These are phyloP conservation scores for Prunella himalayana DNA, from an alignment of 2,113 vertebrate species.

Conservation along the genomic window DNA sequence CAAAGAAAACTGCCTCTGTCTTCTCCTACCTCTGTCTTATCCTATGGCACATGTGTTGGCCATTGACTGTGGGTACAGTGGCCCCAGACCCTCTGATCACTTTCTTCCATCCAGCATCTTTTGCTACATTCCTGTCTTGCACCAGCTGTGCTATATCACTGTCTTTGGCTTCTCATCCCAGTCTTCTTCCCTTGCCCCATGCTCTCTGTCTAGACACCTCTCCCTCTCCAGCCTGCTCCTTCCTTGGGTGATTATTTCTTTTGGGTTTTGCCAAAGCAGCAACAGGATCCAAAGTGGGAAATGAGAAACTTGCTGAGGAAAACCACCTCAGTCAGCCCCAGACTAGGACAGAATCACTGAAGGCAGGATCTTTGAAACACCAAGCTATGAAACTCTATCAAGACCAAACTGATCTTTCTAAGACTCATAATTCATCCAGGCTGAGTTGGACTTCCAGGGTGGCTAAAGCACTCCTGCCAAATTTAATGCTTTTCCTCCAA, in stretches of 20 bases:
- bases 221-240: neutral
- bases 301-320: neutral
- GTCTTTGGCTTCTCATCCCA: neutral
- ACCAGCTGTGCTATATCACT: neutral
- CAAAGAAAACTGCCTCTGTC: neutral
- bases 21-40: neutral
- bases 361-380: neutral
- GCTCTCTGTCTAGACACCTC: neutral
- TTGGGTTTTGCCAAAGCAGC: neutral
- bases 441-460: neutral
- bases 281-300: neutral
- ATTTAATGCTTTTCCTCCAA: neutral
- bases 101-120: neutral
- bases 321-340: neutral
- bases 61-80: neutral
- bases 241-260: neutral
- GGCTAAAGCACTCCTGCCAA: neutral
- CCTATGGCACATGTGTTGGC: rapidly evolving
- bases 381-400: neutral
- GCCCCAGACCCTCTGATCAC: neutral
- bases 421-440: neutral
- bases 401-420: neutral
- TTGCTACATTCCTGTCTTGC: neutral
- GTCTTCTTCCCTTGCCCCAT: neutral
- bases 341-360: neutral